phyloP scores from a whole-genome alignment of 2,797 vertebrate genomes.

The Coilia nasus region DNA sequence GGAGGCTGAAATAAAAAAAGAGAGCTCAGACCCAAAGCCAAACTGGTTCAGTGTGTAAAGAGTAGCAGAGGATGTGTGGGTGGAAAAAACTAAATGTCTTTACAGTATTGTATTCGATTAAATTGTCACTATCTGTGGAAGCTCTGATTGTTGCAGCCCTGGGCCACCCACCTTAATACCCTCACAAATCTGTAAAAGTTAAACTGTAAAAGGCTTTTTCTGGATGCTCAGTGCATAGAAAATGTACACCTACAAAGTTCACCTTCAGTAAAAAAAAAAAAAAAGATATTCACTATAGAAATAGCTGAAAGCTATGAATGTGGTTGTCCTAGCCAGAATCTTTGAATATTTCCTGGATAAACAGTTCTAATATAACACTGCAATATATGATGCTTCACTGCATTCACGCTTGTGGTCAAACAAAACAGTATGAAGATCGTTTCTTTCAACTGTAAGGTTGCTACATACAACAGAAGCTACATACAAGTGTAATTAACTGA shows the following conservation, averaged over 20 bases:
- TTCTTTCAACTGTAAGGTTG: background rate
- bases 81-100: conserved; percentile 31
- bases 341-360: background rate
- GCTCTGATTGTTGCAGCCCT: conserved; percentile 56
- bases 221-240: background rate
- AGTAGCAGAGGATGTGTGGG: conserved; percentile 44
- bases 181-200: background rate
- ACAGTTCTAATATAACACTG: background rate
- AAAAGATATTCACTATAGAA: background rate
- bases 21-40: conserved; percentile 19
- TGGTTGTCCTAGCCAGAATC: background rate
- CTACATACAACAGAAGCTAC: background rate
- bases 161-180: conserved; percentile 42
- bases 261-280: background rate
- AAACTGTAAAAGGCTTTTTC: background rate
- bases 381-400: background rate
- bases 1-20: conserved; percentile 10
- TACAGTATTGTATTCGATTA: conserved; percentile 46
- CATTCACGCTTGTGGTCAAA: background rate
- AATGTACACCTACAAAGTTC: background rate
- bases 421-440: background rate
- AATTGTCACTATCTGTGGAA: conserved; percentile 56
- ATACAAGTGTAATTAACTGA: background rate
- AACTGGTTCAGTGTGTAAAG: conserved; percentile 36
- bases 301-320: background rate